These are phyloP conservation scores for Pseudoips prasinana DNA, from an alignment of 2,888 invertebrate species.

Conservation along the genomic window DNA sequence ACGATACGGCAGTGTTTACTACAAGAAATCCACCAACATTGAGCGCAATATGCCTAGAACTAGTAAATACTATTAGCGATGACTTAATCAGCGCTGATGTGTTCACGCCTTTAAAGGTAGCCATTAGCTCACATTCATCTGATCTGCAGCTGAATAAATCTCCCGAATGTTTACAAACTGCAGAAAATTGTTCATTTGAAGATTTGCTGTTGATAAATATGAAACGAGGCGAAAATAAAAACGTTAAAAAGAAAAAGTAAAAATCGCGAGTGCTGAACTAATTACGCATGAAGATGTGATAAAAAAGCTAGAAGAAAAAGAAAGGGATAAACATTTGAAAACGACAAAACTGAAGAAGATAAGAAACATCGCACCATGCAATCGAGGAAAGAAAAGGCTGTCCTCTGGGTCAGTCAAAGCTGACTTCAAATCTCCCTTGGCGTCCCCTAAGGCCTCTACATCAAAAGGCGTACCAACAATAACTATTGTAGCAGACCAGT, in stretches of 20 bases:
- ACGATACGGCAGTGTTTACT: neutral
- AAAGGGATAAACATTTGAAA: neutral
- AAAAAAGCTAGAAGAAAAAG: neutral
- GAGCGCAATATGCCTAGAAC: neutral
- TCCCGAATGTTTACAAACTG: neutral
- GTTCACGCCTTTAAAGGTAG: neutral
- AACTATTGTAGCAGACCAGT: too few relatives aligned
- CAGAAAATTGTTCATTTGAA: neutral
- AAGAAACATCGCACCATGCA: too few relatives aligned
- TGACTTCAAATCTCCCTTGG: neutral
- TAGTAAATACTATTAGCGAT: neutral
- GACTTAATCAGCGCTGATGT: neutral
- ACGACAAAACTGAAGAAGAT: neutral
- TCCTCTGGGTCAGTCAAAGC: too few relatives aligned
- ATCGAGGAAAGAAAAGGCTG: too few relatives aligned
- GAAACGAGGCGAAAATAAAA: too few relatives aligned
- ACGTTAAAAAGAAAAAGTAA: conserved; percentile 1
- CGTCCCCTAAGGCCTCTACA: too few relatives aligned
- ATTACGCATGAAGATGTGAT: neutral
- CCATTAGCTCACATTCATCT: too few relatives aligned
- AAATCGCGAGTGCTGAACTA: neutral
- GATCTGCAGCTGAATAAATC: neutral
- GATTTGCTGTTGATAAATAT: neutral
- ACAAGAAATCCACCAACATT: neutral
- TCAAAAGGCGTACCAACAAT: too few relatives aligned